Base-by-base conservation (phyloP, 2,888 invertebrate genomes). In the Noctua fimbriata region DNA sequence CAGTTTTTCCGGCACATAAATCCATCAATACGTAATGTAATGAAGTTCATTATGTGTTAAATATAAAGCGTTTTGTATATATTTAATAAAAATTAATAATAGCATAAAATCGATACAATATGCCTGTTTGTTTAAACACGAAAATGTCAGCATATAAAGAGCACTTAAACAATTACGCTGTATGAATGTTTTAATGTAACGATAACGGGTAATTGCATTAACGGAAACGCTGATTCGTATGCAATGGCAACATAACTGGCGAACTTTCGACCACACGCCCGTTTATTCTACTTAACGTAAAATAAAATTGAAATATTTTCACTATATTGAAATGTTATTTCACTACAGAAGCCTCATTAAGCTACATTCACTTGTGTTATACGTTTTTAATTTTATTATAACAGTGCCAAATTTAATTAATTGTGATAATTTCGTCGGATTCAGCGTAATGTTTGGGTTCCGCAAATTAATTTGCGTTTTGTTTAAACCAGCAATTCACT, bases 211-310 rank as follows among this genome's bases (percentile, higher is more conserved):
- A 86, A 89, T 88, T 85, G 78, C 84, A 87, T 88, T 88, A 89
- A 84, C 88, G 87, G 89, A 90, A 92, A 90, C 87, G 87, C 85
- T 89, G 89, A 89, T 90, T 90, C 86, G 89, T 88, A 89, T 87
- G 87, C 88, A 89, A 88, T 87, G 84, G 82, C 85, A 81, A 81
- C 88, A 88, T 90, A 89, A 91, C 89, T 88, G 89, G 74, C 76
- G 88, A 90, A 90, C 89, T 90, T 89, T 89, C 83, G 72, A 91
- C 92, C 92, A 89, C 92, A 91, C 70, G 79, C 82, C 83, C 91
- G 90, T 91, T 91, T 90, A 92, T 90, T 87, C 87, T 78, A 87
- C 89, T 90, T 91, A 89, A 90, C 84, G 83, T 88, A 84, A 89
- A 90, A 92, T 90, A 88, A 87, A 86, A 89, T 88, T 86, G 76